These are phyloP conservation scores for Eulemur macaco DNA, from an alignment of 2,113 vertebrate genomes.

Conservation along the genomic window DNA sequence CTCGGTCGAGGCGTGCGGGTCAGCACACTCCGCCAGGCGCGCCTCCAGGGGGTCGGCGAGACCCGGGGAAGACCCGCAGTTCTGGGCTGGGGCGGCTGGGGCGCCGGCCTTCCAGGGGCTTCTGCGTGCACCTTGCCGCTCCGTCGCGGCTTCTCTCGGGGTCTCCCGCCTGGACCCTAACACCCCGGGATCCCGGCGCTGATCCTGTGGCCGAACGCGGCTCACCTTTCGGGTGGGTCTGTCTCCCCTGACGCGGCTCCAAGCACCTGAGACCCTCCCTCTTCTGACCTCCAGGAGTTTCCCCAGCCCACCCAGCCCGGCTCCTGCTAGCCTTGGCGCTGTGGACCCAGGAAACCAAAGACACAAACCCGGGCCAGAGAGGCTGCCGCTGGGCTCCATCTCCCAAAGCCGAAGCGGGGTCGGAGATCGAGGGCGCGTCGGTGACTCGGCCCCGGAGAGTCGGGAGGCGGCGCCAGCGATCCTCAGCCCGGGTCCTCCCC, in stretches of 20 bases:
- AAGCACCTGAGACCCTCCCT: neutral
- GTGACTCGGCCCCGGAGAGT: neutral
- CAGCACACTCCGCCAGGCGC: neutral
- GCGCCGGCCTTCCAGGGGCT: neutral
- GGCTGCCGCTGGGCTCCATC: accelerated
- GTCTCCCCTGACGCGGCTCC: no score
- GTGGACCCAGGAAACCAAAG: neutral
- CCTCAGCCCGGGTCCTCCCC: neutral
- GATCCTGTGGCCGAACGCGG: neutral
- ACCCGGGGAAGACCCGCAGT: neutral
- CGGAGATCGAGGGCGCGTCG: neutral
- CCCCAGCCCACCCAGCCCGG: accelerated
- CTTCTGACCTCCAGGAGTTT: no score
- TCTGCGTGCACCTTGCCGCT: neutral
- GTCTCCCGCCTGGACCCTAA: neutral
- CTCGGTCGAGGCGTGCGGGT: neutral
- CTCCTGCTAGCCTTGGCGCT: neutral
- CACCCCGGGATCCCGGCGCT: neutral
- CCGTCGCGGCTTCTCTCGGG: neutral
- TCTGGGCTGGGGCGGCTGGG: neutral
- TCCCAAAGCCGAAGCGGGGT: no score
- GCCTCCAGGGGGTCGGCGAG: neutral
- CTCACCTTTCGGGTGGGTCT: no score
- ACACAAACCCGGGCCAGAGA: neutral
- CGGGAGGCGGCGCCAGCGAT: neutral